Percentiles rank a stretch among this genome's conserved stretches.
phyloP scores from a whole-genome alignment of 2,797 vertebrate species.

The Microhierax caerulescens region DNA sequence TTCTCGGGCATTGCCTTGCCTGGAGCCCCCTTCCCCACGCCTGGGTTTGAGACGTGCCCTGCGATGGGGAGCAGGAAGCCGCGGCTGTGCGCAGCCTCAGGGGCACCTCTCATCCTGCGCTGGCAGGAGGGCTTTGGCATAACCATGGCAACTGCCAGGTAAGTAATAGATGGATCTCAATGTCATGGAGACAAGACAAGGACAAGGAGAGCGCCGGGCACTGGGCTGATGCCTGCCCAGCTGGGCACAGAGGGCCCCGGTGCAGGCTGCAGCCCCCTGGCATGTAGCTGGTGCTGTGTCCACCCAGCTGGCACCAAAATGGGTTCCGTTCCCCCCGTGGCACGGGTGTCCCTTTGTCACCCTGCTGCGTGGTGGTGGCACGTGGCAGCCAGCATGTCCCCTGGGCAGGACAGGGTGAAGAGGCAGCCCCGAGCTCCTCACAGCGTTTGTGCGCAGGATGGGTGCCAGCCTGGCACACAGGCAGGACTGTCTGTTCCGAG shows the following conservation, averaged over 20 bases:
- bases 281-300: neutral
- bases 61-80: too few relatives aligned
- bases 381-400: fast-evolving
- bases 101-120: neutral
- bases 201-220: fast-evolving
- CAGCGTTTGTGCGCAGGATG: neutral
- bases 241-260: fast-evolving
- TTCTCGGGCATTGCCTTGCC: neutral
- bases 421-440: neutral
- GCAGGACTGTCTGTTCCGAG: neutral
- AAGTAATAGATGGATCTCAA: neutral
- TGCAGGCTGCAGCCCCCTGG: neutral
- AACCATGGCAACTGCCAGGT: neutral
- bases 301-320: fast-evolving
- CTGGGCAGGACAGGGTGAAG: neutral
- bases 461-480: neutral
- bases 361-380: fast-evolving
- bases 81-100: too few relatives aligned
- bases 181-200: neutral
- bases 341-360: too few relatives aligned
- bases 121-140: neutral
- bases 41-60: too few relatives aligned
- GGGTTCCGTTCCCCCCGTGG: fast-evolving
- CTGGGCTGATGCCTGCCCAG: neutral
- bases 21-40: neutral